A percentile compares a stretch with the other conserved stretches of the same genome.
These are phyloP conservation scores for Digitonthophagus gazella DNA, from an alignment of 2,888 invertebrate genomes.

Conservation along the genomic window DNA sequence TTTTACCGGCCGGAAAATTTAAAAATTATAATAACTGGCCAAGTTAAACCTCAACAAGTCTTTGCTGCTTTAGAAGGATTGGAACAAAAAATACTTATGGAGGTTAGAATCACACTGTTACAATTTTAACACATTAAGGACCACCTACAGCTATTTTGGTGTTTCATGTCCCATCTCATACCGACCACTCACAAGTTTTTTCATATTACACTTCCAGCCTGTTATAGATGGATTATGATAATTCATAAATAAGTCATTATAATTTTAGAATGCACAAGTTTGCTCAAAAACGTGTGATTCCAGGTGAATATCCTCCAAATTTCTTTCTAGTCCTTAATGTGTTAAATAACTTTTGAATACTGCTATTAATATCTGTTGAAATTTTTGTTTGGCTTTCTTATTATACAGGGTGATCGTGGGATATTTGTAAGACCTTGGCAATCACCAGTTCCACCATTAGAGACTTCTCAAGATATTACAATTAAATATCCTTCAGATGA, in stretches of 20 bases:
- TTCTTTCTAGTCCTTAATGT: too few species aligned
- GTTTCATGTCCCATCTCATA: neutral
- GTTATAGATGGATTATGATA: too few species aligned
- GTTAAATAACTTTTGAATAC: too few species aligned
- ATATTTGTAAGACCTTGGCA: conserved; percentile 77
- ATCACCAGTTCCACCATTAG: conserved; percentile 62
- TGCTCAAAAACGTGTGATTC: too few species aligned
- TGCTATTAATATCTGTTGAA: too few species aligned
- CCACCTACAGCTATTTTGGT: conserved; percentile 23
- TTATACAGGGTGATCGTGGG: conserved; percentile 56
- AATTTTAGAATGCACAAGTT: too few species aligned
- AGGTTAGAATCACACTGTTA: too few species aligned
- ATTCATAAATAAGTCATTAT: too few species aligned
- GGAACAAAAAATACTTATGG: conserved; percentile 72
- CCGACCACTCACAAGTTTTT: neutral
- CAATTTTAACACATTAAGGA: too few species aligned
- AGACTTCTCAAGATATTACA: conserved; percentile 57
- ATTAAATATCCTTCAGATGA: conserved; percentile 79
- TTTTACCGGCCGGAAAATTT: conserved; percentile 90
- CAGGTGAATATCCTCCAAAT: neutral
- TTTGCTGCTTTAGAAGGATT: conserved; percentile 69
- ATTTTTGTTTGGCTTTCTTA: conserved; percentile 13
- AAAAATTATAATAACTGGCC: conserved; percentile 79
- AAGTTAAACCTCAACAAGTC: conserved; percentile 71
- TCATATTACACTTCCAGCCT: too few species aligned